These are phyloP conservation scores for Diorhabda sublineata DNA, from an alignment of 1,140 invertebrate species.

Conservation along the genomic window DNA sequence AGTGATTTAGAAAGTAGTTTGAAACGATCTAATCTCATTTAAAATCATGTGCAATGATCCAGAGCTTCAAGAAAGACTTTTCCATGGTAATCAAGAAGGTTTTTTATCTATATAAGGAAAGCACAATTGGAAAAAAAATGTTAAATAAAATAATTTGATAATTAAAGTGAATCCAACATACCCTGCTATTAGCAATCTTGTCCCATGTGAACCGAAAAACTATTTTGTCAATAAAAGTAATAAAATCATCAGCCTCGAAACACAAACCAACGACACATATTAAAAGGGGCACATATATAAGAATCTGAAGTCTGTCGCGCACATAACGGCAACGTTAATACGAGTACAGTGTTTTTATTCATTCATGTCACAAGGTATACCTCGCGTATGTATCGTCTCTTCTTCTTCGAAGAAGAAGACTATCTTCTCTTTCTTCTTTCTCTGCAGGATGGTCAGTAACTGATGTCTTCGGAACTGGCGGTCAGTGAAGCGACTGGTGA, in stretches of 20 bases:
- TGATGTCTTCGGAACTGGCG: slow-evolving; percentile 16
- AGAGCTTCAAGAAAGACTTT: too few species aligned
- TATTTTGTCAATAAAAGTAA: slow-evolving; percentile 8
- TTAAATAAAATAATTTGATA: too few species aligned
- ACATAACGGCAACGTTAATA: slow-evolving; percentile 27
- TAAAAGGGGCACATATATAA: slow-evolving; percentile 6
- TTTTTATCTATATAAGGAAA: too few species aligned
- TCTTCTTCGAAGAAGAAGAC: neutral
- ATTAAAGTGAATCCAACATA: too few species aligned
- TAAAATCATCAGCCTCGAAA: slow-evolving; percentile 35
- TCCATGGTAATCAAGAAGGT: too few species aligned
- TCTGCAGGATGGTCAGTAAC: slow-evolving; percentile 26
- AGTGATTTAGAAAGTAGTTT: too few species aligned
- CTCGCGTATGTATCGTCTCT: slow-evolving; percentile 1
- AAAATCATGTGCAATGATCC: too few species aligned
- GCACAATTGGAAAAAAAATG: too few species aligned
- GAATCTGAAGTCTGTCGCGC: slow-evolving; percentile 7
- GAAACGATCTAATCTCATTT: too few species aligned
- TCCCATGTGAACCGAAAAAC: too few species aligned
- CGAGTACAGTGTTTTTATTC: slow-evolving; percentile 13
- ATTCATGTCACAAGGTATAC: slow-evolving; percentile 6
- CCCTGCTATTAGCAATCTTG: too few species aligned
- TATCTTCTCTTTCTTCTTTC: neutral
- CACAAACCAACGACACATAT: slow-evolving; percentile 25
- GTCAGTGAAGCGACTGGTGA: slow-evolving; percentile 9